Evolutionary conservation across 1,140 invertebrate species (phyloP), one percentile per base, ranked within the genome.

Genomic region (Hycleus cichorii): DNA sequence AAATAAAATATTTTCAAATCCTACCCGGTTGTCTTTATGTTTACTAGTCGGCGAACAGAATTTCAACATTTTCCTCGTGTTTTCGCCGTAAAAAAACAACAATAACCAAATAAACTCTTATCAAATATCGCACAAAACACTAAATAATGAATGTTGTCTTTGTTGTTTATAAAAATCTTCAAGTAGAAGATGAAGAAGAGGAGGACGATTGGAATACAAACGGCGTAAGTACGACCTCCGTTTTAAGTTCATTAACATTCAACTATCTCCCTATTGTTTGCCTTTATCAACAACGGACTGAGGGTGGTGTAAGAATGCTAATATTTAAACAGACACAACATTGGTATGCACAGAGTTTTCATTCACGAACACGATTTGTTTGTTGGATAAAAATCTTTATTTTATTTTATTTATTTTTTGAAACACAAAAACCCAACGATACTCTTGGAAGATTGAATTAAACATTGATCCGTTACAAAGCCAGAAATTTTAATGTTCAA

Each of bases 21-120:
- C 55, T 57, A 70, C 66, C 65, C 54, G 42, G 55, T 64, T 63
- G 18, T 77, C 76, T 60, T 79, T 78, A 56, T 81, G 76, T 68
- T 77, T 80, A 59, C 81, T 78, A 59, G 78, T 78, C 57, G 82
- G 81, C 60, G 81, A 83, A 72, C 83, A 83, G 73, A 85, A 85
- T 77, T 85, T 85, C 72, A 85, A 74, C 83, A 85, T 84, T 43
- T 18, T 18, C 18, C 18, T 18, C 1, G 18, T 18, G 18, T 18
- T 18, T 18, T 18, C 18, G 18, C 18, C 42, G 2, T 12, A 43
- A 49, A 4, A 27, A 39, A 38, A 24, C 43, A 32, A 53, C 39
- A 57, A 49, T 5, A 42, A 47, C 32, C 2, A 45, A 42, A 10
- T 4, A 42, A 42, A 42, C 40, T 42, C 9, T 10, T 42, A 42